These are phyloP conservation scores for Ptilonorhynchus violaceus DNA, from an alignment of 2,113 vertebrate genomes.

Conservation along the genomic window DNA sequence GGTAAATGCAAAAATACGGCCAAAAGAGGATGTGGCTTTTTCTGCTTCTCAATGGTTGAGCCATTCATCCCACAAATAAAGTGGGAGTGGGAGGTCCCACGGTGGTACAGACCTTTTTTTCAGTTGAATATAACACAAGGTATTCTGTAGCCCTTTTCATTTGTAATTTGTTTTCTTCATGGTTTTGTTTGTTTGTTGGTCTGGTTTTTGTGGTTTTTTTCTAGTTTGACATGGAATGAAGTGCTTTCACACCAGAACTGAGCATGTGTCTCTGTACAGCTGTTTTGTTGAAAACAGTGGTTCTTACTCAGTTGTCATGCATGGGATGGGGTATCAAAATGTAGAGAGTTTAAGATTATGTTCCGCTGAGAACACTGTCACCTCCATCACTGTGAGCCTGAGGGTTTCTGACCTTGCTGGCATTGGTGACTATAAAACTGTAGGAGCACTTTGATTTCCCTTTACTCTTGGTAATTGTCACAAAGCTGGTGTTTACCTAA, in stretches of 20 bases:
- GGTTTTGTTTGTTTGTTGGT: background rate
- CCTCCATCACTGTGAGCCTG: background rate
- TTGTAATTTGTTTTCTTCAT: background rate
- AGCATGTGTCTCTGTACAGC: background rate
- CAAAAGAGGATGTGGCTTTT: background rate
- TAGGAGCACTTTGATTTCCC: background rate
- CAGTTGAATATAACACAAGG: background rate
- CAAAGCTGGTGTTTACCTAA: background rate
- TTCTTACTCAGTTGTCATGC: background rate
- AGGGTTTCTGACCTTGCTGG: background rate
- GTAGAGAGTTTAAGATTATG: background rate
- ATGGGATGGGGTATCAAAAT: background rate
- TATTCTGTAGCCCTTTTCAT: background rate
- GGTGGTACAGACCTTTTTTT: background rate
- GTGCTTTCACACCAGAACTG: background rate
- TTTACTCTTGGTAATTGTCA: background rate
- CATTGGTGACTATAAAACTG: background rate
- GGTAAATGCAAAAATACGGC: background rate
- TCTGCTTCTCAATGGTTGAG: background rate
- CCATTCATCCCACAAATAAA: background rate
- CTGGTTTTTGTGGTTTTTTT: rapidly evolving
- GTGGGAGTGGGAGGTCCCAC: background rate
- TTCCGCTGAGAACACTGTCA: background rate
- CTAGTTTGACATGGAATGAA: background rate
- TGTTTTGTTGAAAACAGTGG: background rate